phyloP scores from a whole-genome alignment of 2,113 vertebrate genomes.

The Caracal caracal region DNA sequence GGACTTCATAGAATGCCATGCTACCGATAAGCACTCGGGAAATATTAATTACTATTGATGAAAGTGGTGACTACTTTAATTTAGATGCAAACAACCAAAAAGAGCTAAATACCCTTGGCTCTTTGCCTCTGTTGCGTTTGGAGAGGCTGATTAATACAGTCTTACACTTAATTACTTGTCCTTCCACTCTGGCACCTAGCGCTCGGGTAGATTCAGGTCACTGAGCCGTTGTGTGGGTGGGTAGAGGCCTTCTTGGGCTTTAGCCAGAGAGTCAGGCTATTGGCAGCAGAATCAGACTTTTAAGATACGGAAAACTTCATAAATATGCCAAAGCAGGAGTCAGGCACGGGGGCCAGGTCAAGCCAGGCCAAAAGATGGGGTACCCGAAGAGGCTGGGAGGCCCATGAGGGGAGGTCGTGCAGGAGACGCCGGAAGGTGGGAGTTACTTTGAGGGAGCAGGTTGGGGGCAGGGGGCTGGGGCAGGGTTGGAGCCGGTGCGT shows the following conservation, averaged over 20 bases:
- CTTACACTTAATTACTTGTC: not conserved
- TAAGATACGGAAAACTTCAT: slow-evolving; percentile 13
- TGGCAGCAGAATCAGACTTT: not conserved
- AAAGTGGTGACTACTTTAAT: not conserved
- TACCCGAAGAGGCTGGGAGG: not conserved
- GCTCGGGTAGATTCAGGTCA: not conserved
- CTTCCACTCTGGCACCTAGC: not conserved
- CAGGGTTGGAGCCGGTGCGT: fast-evolving
- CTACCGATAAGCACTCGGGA: not conserved
- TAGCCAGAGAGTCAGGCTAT: not conserved
- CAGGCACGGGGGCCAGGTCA: not conserved
- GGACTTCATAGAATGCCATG: not conserved
- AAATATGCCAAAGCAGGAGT: not conserved
- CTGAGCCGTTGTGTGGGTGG: not conserved
- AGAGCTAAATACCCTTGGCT: not conserved
- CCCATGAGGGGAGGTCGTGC: fast-evolving
- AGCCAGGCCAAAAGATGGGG: not conserved
- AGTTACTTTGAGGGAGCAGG: not conserved
- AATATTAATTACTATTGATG: slow-evolving; percentile 14
- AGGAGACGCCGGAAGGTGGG: fast-evolving
- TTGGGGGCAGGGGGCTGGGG: not conserved
- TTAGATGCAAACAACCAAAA: not conserved
- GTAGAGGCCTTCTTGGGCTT: not conserved
- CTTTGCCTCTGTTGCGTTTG: not conserved
- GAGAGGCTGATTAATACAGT: not conserved